A percentile compares a stretch with the other conserved stretches of the same genome.
These are phyloP conservation scores for Knipowitschia caucasica DNA, from an alignment of 2,797 vertebrate genomes.

Conservation along the genomic window DNA sequence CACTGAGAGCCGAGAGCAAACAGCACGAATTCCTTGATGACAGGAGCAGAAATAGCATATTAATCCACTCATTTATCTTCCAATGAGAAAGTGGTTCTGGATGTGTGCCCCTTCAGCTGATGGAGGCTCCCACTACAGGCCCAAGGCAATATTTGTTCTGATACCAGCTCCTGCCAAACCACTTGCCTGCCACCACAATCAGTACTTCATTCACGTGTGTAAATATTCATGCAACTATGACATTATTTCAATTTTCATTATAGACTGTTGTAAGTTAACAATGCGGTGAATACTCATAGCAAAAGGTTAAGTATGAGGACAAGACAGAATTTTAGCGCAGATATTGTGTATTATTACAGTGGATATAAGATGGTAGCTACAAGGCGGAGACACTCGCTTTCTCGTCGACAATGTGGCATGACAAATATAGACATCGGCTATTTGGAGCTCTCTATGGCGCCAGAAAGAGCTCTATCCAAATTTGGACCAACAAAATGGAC, in stretches of 20 bases:
- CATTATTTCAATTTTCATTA: neutral
- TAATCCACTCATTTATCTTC: slow-evolving; percentile 55
- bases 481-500: no score
- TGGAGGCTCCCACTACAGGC: slow-evolving; percentile 29
- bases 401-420: no score
- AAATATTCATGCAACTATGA: neutral
- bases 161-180: slow-evolving; percentile 16
- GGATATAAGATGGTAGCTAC: no score
- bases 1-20: slow-evolving; percentile 21
- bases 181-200: slow-evolving; percentile 32
- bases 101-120: slow-evolving; percentile 43
- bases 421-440: no score
- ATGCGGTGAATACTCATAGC: no score
- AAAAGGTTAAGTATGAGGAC: no score
- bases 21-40: slow-evolving; percentile 41
- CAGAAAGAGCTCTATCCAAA: no score
- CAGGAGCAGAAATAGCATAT: slow-evolving; percentile 56
- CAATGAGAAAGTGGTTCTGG: slow-evolving; percentile 32
- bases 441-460: no score
- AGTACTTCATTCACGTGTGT: neutral
- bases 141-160: slow-evolving; percentile 40
- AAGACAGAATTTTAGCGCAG: no score
- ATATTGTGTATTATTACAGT: no score
- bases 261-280: no score
- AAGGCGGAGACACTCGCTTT: no score